A percentile compares a stretch with the other conserved stretches of the same genome.
Conservation (phyloP, 2,797 vertebrate species). For the Myotis vivesi region DNA sequence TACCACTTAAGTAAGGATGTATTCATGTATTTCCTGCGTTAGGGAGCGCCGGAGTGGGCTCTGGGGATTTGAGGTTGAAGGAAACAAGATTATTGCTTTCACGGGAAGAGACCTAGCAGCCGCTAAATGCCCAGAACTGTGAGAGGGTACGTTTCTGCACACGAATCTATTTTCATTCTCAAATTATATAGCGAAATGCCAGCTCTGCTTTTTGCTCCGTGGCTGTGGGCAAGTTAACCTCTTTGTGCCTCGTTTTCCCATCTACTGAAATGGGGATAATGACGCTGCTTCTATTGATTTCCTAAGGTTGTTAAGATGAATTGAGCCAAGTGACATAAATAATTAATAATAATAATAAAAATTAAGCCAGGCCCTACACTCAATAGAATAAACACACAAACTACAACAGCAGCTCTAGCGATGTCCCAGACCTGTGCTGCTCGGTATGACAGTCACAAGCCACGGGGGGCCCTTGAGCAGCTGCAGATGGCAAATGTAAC, state of each 20-base stretch:
- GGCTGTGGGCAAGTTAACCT: constrained; percentile 37
- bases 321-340: neutral
- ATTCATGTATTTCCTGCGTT: fast-evolving
- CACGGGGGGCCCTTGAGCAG: neutral
- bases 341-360: neutral
- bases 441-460: neutral
- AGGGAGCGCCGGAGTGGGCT: neutral
- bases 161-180: constrained; percentile 51
- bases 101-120: neutral
- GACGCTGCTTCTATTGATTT: fast-evolving
- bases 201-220: neutral
- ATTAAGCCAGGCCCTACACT: neutral
- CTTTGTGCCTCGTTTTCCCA: neutral
- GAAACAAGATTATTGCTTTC: neutral
- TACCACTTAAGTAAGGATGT: too few species aligned
- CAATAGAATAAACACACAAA: neutral
- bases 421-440: neutral
- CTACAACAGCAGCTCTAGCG: neutral
- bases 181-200: constrained; percentile 32
- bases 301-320: neutral
- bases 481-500: neutral
- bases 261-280: neutral
- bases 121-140: neutral
- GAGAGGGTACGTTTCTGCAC: neutral
- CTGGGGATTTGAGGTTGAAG: neutral